Base-by-base conservation (phyloP, 2,888 invertebrate genomes). In the Drosophila pseudotakahashii region DNA sequence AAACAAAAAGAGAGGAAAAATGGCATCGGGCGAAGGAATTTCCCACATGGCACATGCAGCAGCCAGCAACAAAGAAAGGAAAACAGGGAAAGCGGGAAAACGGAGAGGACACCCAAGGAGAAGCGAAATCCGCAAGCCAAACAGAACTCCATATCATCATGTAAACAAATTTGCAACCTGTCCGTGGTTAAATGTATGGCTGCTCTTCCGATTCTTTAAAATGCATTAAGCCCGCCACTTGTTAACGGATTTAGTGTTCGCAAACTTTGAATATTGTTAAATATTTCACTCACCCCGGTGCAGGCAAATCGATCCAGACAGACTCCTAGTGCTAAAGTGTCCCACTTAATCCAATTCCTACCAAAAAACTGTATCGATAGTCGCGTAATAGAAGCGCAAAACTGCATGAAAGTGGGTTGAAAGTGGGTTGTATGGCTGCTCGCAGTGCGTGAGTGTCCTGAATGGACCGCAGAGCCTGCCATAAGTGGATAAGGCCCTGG, bases 331-430 rank as follows among this genome's bases (percentile, higher is more conserved):
- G 23, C 10, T 10, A 26, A 23, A 44, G 47, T 10, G 34, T 11
- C 42, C 19, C 63, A 23, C 32, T 30, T 55, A 62, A 64, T 75
- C 48, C 53, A 54, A 58, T 60, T 70, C 66, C 45, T 19, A 62
- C 54, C 44, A 53, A 48, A 53, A 67, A 73, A 67, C 44, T 57
- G 64, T 37, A 55, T 58, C 62, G 66, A 64, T 66, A 53, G 55
- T 45, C 58, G 59, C 53, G 71, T 45, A 76, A 62, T 78, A 66
- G 75, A 66, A 70, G 73, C 69, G 34, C 50, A 57, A 75, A 79
- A 71, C 62, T 71, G 74, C 66, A 78, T 47, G 68, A 63, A 72
- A 74, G 69, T 62, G 52, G 68, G 45, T 4, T 41, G 41, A 7
- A 41, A 14, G 39, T 41, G 58, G 55, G 57, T 39, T 42, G 5